These are phyloP conservation scores for Xestoiulus laeticollis DNA, from an alignment of 2,888 invertebrate species.

Conservation along the genomic window DNA sequence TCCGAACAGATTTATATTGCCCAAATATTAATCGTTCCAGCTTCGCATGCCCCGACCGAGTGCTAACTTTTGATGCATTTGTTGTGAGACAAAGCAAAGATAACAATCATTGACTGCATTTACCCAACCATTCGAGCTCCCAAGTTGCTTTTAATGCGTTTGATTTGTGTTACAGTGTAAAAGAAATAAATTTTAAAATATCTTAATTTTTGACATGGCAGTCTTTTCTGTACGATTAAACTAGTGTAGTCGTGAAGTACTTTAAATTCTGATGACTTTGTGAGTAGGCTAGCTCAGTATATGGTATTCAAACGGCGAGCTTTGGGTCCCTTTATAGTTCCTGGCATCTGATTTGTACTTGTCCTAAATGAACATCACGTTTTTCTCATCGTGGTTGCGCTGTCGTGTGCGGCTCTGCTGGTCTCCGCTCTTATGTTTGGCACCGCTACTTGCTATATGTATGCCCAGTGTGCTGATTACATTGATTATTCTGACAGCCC, in stretches of 20 bases:
- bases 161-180: background rate
- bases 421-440: slow-evolving; percentile 1
- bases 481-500: background rate
- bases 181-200: background rate
- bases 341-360: background rate
- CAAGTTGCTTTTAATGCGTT: background rate
- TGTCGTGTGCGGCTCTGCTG: background rate
- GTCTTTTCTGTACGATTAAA: too few species aligned
- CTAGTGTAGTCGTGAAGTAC: too few species aligned
- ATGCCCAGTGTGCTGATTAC: background rate
- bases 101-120: background rate
- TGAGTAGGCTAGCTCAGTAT: background rate
- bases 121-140: too few species aligned
- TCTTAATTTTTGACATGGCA: background rate
- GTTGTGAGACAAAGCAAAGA: background rate
- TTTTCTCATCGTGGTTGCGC: too few species aligned
- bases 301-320: too few species aligned
- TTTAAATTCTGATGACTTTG: too few species aligned
- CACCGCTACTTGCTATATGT: background rate
- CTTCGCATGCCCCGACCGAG: background rate
- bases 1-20: too few species aligned
- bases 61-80: background rate
- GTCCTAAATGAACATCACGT: background rate
- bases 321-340: background rate
- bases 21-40: background rate